These are phyloP conservation scores for Holothuria scabra DNA, from an alignment of 53 echinoderm and acorn worm genomes.

Conservation along the genomic window DNA sequence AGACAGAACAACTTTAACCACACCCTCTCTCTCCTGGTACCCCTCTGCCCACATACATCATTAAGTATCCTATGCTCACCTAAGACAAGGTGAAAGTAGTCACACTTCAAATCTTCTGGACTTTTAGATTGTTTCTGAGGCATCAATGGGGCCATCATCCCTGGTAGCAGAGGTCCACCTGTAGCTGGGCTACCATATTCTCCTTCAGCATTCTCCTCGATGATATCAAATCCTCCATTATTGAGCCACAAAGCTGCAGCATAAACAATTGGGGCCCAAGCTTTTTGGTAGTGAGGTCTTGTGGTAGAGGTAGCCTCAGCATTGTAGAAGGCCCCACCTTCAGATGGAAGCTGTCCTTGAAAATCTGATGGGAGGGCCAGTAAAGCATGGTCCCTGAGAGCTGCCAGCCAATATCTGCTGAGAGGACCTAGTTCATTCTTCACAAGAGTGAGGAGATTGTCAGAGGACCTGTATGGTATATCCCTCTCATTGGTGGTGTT, in stretches of 20 bases:
- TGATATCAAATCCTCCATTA: conserved; percentile 77
- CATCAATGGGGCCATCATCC: conserved; percentile 61
- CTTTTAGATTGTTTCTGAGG: conserved; percentile 60
- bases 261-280: conserved; percentile 94
- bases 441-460: conserved; percentile 91
- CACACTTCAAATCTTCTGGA: conserved; percentile 75
- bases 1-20: too few species aligned
- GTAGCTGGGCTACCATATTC: conserved; percentile 72
- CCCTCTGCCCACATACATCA: too few species aligned
- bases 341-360: conserved; percentile 89
- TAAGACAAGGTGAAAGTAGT: conserved; percentile 93
- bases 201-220: conserved; percentile 78
- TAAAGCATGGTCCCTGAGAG: conserved; percentile 95
- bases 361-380: conserved; percentile 90
- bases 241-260: conserved; percentile 94
- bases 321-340: conserved; percentile 97
- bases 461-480: conserved; percentile 60
- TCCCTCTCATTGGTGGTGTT: conserved; percentile 59
- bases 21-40: too few species aligned
- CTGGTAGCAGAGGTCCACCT: conserved; percentile 74
- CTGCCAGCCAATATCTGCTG: conserved; percentile 97
- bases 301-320: conserved; percentile 93
- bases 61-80: conserved; percentile 53
- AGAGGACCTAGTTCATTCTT: conserved; percentile 86
- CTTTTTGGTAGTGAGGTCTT: conserved; percentile 93